Evolutionary conservation across 1,140 invertebrate genomes (phyloP).

Genomic region (Neodiprion virginianus): DNA sequence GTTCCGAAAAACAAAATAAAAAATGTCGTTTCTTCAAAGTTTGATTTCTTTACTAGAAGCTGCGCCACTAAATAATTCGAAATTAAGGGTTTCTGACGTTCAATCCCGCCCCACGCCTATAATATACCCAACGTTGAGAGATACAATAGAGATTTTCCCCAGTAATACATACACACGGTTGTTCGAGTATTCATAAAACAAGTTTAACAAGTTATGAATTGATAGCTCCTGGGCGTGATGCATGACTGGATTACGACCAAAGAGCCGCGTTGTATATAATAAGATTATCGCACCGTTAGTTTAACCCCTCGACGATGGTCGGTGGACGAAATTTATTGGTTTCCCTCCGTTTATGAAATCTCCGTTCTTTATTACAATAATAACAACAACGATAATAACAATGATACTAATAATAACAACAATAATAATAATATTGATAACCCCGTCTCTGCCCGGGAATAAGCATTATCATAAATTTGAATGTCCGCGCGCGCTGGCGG

Average conservation of each 20-base stretch:
- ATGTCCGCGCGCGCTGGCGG: constrained; percentile 45
- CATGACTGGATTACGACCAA: constrained; percentile 33
- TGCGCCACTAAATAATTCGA: no score
- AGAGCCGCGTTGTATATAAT: not conserved
- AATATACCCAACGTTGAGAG: not conserved
- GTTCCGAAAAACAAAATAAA: no score
- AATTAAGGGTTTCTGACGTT: no score
- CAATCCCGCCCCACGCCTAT: no score
- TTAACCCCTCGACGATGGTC: not conserved
- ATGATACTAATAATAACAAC: constrained; percentile 25
- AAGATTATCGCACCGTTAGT: not conserved
- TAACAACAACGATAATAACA: constrained; percentile 29
- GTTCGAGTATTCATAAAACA: constrained; percentile 37
- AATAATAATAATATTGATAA: constrained; percentile 51
- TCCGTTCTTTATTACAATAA: constrained; percentile 18
- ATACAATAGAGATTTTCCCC: not conserved
- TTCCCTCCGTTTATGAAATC: constrained; percentile 24
- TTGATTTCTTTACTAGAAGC: no score
- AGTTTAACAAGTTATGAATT: constrained; percentile 41
- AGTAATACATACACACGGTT: constrained; percentile 25
- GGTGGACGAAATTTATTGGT: constrained; percentile 27
- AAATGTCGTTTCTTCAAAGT: no score
- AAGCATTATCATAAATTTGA: constrained; percentile 60
- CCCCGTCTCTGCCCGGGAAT: constrained; percentile 37
- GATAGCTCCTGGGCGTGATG: constrained; percentile 31